Percentiles rank a stretch among this genome's conserved stretches.
These are phyloP conservation scores for Eurystomus gularis DNA, from an alignment of 2,113 vertebrate species.

Conservation along the genomic window DNA sequence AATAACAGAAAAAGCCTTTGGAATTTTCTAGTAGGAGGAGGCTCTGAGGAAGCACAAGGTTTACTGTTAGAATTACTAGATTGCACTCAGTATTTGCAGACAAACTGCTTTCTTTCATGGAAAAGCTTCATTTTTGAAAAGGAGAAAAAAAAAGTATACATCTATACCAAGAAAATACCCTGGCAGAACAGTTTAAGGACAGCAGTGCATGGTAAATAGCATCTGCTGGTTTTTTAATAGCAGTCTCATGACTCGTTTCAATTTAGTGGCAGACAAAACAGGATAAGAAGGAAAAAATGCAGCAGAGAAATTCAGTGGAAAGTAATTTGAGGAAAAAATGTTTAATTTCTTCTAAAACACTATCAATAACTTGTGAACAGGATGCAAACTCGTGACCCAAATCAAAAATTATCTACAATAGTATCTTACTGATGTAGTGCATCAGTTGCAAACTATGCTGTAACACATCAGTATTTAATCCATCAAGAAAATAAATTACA, in stretches of 20 bases:
- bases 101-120: neutral
- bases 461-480: neutral
- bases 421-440: neutral
- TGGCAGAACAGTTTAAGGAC: neutral
- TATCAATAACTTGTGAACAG: neutral
- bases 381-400: neutral
- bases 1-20: constrained; percentile 8
- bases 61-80: constrained; percentile 32
- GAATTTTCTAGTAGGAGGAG: neutral
- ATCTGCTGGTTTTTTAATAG: constrained; percentile 16
- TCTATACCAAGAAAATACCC: constrained; percentile 3
- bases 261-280: constrained; percentile 12
- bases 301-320: neutral
- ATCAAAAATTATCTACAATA: neutral
- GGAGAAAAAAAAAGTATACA: neutral
- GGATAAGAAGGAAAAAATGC: constrained; percentile 8
- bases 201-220: neutral
- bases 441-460: neutral
- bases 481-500: neutral
- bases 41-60: constrained; percentile 1
- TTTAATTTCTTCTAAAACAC: neutral
- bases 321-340: neutral
- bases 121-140: neutral
- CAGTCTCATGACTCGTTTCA: neutral
- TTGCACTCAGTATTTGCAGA: constrained; percentile 14